Conservation (phyloP, 2,888 invertebrate species). For the Ptychoptera albimana region DNA sequence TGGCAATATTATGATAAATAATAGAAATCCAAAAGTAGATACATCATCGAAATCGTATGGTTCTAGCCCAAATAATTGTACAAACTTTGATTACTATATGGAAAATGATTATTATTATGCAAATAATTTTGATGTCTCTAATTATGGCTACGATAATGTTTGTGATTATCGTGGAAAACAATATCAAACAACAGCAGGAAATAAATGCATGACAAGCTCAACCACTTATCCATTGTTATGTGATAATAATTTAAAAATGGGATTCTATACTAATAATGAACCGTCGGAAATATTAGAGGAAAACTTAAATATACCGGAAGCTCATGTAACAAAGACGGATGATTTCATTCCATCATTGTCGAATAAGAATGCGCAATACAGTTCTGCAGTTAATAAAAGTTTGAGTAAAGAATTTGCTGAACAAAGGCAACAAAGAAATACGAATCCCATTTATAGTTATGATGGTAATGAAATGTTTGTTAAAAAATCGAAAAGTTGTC, state of each 20-base stretch:
- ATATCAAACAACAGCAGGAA: not conserved
- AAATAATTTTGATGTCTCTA: conserved; percentile 5
- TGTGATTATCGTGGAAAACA: conserved; percentile 1
- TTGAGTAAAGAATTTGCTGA: conserved; percentile 29
- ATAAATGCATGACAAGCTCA: conserved; percentile 6
- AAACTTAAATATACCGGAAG: no score
- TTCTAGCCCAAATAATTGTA: conserved; percentile 42
- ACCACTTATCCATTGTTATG: conserved; percentile 9
- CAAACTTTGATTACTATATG: conserved; percentile 38
- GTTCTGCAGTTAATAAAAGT: conserved; percentile 26
- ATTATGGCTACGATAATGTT: conserved; percentile 8
- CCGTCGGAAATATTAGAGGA: not conserved
- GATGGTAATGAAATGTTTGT: conserved; percentile 19
- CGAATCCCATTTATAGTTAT: conserved; percentile 13
- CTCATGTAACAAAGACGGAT: not conserved
- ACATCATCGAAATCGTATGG: conserved; percentile 45
- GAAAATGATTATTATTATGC: conserved; percentile 12
- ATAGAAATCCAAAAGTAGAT: conserved; percentile 32
- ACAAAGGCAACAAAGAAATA: conserved; percentile 19
- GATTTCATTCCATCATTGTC: conserved; percentile 28
- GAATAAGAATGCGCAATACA: conserved; percentile 27
- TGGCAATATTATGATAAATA: conserved; percentile 28
- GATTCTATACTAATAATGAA: conserved; percentile 8
- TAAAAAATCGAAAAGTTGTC: conserved; percentile 19
- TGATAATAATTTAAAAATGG: not conserved